Base-by-base conservation (phyloP, 2,797 vertebrate genomes). In the Hybognathus amarus region DNA sequence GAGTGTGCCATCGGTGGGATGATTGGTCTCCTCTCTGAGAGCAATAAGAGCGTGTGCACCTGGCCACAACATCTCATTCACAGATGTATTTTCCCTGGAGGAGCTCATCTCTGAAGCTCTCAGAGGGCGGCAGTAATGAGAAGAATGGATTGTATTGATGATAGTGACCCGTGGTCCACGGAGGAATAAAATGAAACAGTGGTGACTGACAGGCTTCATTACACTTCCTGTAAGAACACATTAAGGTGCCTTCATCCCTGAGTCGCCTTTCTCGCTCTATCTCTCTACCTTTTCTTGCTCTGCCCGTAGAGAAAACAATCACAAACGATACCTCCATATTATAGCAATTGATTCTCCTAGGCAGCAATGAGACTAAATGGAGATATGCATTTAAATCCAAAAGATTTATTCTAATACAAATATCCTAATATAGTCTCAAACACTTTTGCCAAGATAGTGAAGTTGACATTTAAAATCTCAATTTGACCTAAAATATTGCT, bases 191-290 rank as follows among this genome's bases (percentile, higher is more conserved):
- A 59, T 15, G 50, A 79, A 47, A 20, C 38, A 79, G 79, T 71
- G 38, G 59, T 40, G 80, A 84, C 77, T 64, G 79, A 86, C 66
- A 61, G 80, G 77, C 86, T 78, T 87, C 77, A 87, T 87, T 77
- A 84, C 68, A 73, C 22, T 42, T 83, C 73, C 80, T 82, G 79
- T 77, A 85, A 83, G 69, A 89, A 82, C 54, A 73, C 79, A 89
- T 89, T 50, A 85, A 80, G 45, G 68, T 56, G 84, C 11, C 24
- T 80, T 80, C 71, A 38, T 83, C 67, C n/a, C 90, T 89, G 90
- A 88, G 86, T 86, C 71, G 6, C 66, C 52, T 59, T 69, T 63
- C 56, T 80, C 69, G 40, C 77, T 75, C 61, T 9, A 50, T 63
- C 17, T n/a, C 27, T 59, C 47, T 59, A 45, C 64, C 33, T 47